Evolutionary conservation across 2,113 vertebrate species (phyloP).

Genomic region (Tragelaphus imberbis): DNA sequence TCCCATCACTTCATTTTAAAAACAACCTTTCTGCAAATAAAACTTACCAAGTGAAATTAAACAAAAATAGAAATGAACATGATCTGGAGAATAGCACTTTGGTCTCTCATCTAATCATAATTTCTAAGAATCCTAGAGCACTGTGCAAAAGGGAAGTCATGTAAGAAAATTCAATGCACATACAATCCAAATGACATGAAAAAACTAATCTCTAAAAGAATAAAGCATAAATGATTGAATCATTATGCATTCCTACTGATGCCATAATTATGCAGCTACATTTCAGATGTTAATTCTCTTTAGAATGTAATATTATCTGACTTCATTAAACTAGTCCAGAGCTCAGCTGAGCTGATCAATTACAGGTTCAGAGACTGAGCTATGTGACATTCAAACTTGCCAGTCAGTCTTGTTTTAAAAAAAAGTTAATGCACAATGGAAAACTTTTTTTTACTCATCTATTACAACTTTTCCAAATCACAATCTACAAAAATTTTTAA

Average conservation of each 20-base stretch:
- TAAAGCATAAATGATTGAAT: background rate
- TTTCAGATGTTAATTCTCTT: constrained; percentile 46
- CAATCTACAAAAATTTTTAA: constrained; percentile 10
- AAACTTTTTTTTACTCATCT: constrained; percentile 6
- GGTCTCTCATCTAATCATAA: background rate
- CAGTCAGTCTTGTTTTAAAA: background rate
- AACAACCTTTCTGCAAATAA: constrained; percentile 10
- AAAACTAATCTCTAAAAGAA: constrained; percentile 39
- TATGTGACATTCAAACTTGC: constrained; percentile 8
- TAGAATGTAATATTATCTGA: constrained; percentile 39
- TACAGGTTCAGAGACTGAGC: constrained; percentile 16
- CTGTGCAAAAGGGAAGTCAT: background rate
- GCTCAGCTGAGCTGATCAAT: constrained; percentile 13
- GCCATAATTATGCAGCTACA: constrained; percentile 26
- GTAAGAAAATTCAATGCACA: background rate
- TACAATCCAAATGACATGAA: background rate
- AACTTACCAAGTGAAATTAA: constrained; percentile 4
- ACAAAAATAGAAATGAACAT: constrained; percentile 3
- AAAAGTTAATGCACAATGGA: constrained; percentile 14
- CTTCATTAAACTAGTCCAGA: constrained; percentile 37
- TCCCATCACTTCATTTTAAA: background rate
- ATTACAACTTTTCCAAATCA: constrained; percentile 26
- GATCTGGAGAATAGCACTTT: background rate
- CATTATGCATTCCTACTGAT: constrained; percentile 26
- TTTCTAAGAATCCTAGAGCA: background rate